Conservation (phyloP, 2,797 vertebrate species). For the Lutjanus argentimaculatus region DNA sequence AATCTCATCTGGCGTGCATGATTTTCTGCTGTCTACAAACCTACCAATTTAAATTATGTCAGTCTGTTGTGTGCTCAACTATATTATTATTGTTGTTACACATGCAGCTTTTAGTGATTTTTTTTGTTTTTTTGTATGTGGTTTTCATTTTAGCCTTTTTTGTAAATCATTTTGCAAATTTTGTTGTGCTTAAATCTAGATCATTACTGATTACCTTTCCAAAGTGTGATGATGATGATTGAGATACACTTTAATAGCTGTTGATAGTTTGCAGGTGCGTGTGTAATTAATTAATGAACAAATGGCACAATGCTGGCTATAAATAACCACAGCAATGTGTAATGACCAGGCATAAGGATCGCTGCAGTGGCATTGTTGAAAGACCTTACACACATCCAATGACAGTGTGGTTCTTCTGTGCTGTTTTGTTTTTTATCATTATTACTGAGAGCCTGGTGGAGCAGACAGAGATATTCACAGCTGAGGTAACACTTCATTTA, state of each 20-base stretch:
- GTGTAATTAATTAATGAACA: slow-evolving; percentile 43
- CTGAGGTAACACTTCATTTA: too few species aligned
- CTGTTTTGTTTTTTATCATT: slow-evolving; percentile 10
- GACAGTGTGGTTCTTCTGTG: slow-evolving; percentile 21
- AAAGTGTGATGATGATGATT: slow-evolving; percentile 25
- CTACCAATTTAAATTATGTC: too few species aligned
- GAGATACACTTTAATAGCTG: slow-evolving; percentile 18
- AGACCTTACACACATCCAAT: slow-evolving; percentile 14
- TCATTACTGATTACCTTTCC: slow-evolving; percentile 20
- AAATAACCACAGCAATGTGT: slow-evolving; percentile 29
- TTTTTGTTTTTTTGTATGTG: neutral
- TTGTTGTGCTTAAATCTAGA: slow-evolving; percentile 13
- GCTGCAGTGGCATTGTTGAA: neutral
- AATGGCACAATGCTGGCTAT: slow-evolving; percentile 16
- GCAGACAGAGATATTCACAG: too few species aligned
- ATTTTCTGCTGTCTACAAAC: neutral
- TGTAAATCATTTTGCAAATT: slow-evolving; percentile 6
- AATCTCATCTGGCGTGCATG: neutral
- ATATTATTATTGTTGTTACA: neutral
- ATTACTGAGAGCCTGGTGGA: neutral
- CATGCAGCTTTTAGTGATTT: neutral
- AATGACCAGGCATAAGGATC: neutral
- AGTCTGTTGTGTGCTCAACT: neutral
- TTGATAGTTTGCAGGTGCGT: slow-evolving; percentile 42
- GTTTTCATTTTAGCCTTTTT: neutral